Evolutionary conservation across 2,888 invertebrate genomes (phyloP), one percentile per base, ranked within the genome.

Genomic region (Aleiodes testaceus): DNA sequence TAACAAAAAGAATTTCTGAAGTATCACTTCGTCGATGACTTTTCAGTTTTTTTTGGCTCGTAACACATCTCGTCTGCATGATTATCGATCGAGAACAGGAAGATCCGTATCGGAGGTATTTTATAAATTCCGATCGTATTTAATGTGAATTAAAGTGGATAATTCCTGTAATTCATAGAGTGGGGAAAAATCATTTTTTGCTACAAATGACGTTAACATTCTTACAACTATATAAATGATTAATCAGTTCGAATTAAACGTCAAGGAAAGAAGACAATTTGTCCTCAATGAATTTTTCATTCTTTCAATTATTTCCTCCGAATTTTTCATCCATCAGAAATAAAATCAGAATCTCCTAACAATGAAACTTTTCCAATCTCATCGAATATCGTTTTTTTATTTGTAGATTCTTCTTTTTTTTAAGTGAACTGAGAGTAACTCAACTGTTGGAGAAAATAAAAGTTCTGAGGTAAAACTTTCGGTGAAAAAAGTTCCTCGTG

Each of bases 51-150:
- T 14, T 14, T 55, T 22, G 9, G n/a, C 36, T 55, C 5, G 30
- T 55, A 55, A 16, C 11, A 55, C 30, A 26, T 30, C 55, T n/a
- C 5, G n/a, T 30, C 6, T 12, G 22, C 16, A 22, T 55, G 55
- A 55, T 55, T 55, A 53, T 53, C 14, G 12, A 26, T 53, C 16
- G n/a, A 16, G n/a, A 55, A 30, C 42, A 61, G 44, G 61, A 61
- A 61, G 44, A 61, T 61, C 61, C 61, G 61, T 61, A 61, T 61
- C 44, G 7, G 36, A 61, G 42, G 12, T 12, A 44, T 61, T 36
- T 44, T 18, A 11, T 14, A 44, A 18, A 61, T 61, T 61, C 55
- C 55, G 30, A 55, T 55, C 14, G 14, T 55, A 55, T 55, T 55
- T 55, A 26, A 55, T 16, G 30, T 36, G 30, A 30, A 6, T 22